phyloP scores from a whole-genome alignment of 1,140 invertebrate genomes.

The Tetramorium parvispinum region DNA sequence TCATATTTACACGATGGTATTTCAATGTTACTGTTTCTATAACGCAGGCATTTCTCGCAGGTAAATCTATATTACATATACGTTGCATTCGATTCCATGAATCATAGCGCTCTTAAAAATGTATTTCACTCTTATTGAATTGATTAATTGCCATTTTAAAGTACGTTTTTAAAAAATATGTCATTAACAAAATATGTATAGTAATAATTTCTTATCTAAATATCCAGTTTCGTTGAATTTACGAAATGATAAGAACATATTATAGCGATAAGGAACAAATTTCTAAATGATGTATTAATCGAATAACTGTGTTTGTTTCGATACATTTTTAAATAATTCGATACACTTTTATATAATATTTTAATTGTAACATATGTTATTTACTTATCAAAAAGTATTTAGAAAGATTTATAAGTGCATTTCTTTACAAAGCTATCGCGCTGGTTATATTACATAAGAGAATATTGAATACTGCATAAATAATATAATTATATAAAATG shows the following conservation, averaged over 20 bases:
- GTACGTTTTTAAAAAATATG: background rate
- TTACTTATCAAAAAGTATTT: conserved; percentile 7
- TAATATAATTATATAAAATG: conserved; percentile 17
- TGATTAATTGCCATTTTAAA: background rate
- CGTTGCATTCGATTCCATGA: background rate
- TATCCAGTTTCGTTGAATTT: background rate
- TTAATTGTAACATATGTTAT: background rate
- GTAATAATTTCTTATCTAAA: background rate
- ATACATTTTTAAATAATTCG: background rate
- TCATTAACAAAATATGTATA: background rate
- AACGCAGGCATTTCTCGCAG: background rate
- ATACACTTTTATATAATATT: background rate
- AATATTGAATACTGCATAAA: conserved; percentile 8
- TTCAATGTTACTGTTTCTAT: background rate
- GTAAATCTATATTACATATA: background rate
- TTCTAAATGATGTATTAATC: background rate
- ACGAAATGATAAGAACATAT: background rate
- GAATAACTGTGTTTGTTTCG: conserved; percentile 47
- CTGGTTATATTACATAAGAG: background rate
- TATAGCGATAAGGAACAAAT: background rate
- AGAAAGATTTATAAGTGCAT: background rate
- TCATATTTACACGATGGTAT: conserved; percentile 8
- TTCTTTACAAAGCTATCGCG: background rate
- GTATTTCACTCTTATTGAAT: background rate
- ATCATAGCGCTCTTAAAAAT: background rate